These are phyloP conservation scores for Capromys pilorides DNA, from an alignment of 2,797 vertebrate genomes.

Conservation along the genomic window DNA sequence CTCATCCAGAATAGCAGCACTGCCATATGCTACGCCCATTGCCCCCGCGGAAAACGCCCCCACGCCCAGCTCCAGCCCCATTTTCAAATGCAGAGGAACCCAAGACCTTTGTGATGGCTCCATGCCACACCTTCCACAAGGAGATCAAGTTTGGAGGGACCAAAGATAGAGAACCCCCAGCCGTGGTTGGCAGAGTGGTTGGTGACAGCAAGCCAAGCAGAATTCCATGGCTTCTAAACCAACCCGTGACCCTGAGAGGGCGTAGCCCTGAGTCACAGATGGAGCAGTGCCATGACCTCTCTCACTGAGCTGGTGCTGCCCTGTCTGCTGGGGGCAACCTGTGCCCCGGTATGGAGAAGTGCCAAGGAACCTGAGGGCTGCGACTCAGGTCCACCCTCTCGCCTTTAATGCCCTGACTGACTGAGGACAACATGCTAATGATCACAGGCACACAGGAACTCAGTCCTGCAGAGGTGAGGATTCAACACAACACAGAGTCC, in stretches of 20 bases:
- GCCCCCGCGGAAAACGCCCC: not conserved
- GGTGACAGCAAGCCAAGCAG: not conserved
- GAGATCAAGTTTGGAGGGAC: not conserved
- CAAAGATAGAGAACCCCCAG: not conserved
- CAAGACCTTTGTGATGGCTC: not conserved
- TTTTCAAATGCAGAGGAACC: not conserved
- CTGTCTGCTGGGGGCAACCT: not conserved
- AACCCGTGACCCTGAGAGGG: not conserved
- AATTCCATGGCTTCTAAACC: not conserved
- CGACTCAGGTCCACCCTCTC: not conserved
- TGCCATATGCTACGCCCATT: not conserved
- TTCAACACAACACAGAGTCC: not conserved
- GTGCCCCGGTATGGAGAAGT: not conserved
- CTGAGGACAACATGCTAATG: not conserved
- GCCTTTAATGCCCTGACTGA: not conserved
- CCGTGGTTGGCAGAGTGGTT: not conserved
- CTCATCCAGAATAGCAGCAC: conserved; percentile 55
- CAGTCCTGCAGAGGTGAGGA: not conserved
- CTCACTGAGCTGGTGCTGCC: rapidly evolving
- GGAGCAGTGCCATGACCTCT: too few relatives aligned
- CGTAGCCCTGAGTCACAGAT: not conserved
- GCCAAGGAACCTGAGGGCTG: not conserved
- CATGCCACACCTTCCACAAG: not conserved
- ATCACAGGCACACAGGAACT: rapidly evolving
- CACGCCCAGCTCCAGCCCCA: not conserved